Evolutionary conservation across 2,888 invertebrate species (phyloP), one percentile per base, ranked within the genome.

Genomic region (Malthinus seriepunctatus): DNA sequence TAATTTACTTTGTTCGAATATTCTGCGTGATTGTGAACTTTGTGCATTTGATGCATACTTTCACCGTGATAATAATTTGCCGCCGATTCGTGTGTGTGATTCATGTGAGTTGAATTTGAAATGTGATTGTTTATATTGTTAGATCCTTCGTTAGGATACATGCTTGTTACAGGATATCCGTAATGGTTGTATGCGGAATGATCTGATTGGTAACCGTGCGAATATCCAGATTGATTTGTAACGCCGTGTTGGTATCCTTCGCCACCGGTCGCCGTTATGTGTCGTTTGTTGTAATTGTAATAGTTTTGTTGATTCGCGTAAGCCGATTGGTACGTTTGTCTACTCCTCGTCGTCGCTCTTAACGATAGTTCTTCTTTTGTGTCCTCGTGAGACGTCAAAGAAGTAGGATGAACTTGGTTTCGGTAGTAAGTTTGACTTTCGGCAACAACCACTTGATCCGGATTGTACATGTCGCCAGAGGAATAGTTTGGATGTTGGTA

Each of bases 271-370:
- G 67, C 51, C 10, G 68, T 62, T 48, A 85, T 84, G 32, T 81
- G 76, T 56, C 81, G 81, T 9, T 83, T 83, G 58, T 82, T 82
- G 69, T 83, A 83, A 12, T 78, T 76, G 59, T 82, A 81, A 55
- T 82, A 82, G 56, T 78, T 76, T 54, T 81, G 79, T 62, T 81
- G 81, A 59, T 82, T 81, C 49, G 79, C 77, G 60, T 81, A 81
- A 6, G 78, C 73, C 3, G 79, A 69, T 33, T 80, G 80, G 68
- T 83, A 83, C 34, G 67, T 65, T 62, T 76, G 78, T 52, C 79
- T 69, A 15, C 70, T 70, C 56, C 76, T 70, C n/a, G 70, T 65
- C 3, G 69, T 46, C 15, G 69, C 65, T 61, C 74, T 68, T 34
- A 71, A 64, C 10, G 64, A 39, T 23, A 66, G 50, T 44, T 68